Evolutionary conservation across 1,140 invertebrate genomes (phyloP), one percentile per base, ranked within the genome.

Genomic region (Drosophila sucinea): DNA sequence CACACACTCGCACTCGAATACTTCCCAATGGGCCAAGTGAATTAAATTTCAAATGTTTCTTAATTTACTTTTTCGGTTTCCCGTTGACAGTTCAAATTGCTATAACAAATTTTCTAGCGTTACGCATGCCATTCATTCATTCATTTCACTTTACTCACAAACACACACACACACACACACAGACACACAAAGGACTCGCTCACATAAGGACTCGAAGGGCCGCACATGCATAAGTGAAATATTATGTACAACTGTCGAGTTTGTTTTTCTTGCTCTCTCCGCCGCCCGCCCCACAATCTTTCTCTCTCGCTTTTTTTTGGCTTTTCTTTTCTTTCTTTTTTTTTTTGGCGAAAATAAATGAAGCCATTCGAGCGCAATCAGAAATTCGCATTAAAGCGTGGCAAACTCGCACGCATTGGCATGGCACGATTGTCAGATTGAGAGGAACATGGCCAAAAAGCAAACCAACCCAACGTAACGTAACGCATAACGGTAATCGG

Each of bases 1-100:
- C 33, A 44, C 41, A 67, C 35, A 61, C 10, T n/a, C 47, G 40
- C 54, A 58, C 5, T 40, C 47, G 57, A 40, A 60, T 67, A 60
- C 70, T 54, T 56, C 56, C 58, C 61, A 47, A 64, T 54, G 38
- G 73, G 73, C 35, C 67, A 74, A 85, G 84, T 89, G 84, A 89
- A 89, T 89, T 89, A 89, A 89, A 89, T 89, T 89, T 89, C 77
- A 84, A 89, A 89, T 89, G 85, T 89, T 89, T 89, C 84, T 89
- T 89, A 89, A 89, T 89, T 89, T 89, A 89, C 84, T 89, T 89
- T 89, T 89, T 89, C 77, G 84, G 84, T 89, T 89, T 89, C 71
- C 71, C 81, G 84, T 89, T 89, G 84, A 89, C 84, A 89, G 85
- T 89, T 89, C 80, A 89, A 89, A 89, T 89, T 89, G 84, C 80